Conservation (phyloP, 2,888 invertebrate genomes). For the Drosophila pseudotakahashii region DNA sequence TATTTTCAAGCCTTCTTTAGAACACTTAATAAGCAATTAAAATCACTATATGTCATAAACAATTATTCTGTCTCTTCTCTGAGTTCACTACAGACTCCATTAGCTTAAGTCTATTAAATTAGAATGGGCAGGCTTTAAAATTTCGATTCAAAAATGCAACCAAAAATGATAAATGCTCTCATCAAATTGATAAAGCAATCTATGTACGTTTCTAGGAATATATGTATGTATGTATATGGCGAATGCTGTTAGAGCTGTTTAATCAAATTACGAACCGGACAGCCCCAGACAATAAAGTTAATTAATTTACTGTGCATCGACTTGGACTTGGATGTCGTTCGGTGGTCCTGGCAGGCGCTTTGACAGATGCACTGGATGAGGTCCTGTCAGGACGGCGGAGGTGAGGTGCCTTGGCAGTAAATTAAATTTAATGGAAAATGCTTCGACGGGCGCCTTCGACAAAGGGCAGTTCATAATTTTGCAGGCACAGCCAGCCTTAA, state of each 20-base stretch:
- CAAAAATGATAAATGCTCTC: slow-evolving; percentile 53
- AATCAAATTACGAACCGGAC: slow-evolving; percentile 62
- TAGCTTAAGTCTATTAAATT: slow-evolving; percentile 42
- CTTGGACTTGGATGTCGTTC: slow-evolving; percentile 13
- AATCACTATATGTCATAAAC: slow-evolving; percentile 1
- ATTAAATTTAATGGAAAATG: slow-evolving; percentile 61
- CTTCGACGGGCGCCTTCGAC: slow-evolving; percentile 39
- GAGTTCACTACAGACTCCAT: slow-evolving; percentile 38
- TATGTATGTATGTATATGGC: slow-evolving; percentile 9
- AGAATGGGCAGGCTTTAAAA: slow-evolving; percentile 8
- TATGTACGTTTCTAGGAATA: neutral
- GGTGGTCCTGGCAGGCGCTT: slow-evolving; percentile 16
- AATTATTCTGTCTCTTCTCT: neutral
- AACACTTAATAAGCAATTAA: neutral
- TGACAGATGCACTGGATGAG: slow-evolving; percentile 29
- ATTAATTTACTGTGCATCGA: slow-evolving; percentile 57
- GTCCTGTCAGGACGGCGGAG: slow-evolving; percentile 21
- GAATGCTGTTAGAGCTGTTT: slow-evolving; percentile 58
- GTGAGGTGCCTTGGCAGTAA: slow-evolving; percentile 45
- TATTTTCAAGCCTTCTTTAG: no score
- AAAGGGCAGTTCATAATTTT: slow-evolving; percentile 64
- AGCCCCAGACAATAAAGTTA: slow-evolving; percentile 65
- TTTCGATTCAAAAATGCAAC: slow-evolving; percentile 11
- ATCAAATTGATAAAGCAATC: slow-evolving; percentile 56
- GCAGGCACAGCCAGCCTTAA: neutral